Percentiles rank a stretch among this genome's conserved stretches.
Evolutionary conservation across 2,797 vertebrate genomes (phyloP).

Genomic region (Bovichtus variegatus): DNA sequence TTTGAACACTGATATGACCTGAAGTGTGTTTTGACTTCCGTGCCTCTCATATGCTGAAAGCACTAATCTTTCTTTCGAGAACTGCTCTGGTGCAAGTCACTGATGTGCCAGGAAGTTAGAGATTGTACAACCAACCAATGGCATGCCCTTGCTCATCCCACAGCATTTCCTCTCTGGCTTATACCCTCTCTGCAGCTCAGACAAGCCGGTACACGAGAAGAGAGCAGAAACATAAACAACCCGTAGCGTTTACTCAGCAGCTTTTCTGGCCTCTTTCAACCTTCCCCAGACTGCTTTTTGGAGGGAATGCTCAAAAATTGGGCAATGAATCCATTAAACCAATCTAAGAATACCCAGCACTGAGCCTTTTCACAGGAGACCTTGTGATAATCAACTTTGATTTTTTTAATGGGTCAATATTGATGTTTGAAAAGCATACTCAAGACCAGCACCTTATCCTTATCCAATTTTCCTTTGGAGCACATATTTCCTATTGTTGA

Average conservation of each 20-base stretch:
- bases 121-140: constrained; percentile 18
- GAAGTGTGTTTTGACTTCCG: constrained; percentile 19
- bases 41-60: constrained; percentile 13
- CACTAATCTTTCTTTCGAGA: constrained; percentile 40
- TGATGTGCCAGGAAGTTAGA: constrained; percentile 18
- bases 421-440: constrained; percentile 13
- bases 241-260: constrained; percentile 18
- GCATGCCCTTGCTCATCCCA: constrained; percentile 42
- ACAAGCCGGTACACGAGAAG: constrained; percentile 46
- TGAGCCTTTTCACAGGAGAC: neutral
- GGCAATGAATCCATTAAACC: neutral
- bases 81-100: constrained; percentile 36
- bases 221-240: constrained; percentile 46
- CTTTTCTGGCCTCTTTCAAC: neutral
- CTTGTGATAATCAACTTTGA: neutral
- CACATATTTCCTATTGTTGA: neutral
- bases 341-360: neutral
- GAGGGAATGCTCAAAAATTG: neutral
- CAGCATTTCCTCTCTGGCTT: constrained; percentile 52
- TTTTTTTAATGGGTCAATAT: constrained; percentile 22
- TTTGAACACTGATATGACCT: constrained; percentile 47
- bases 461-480: constrained; percentile 6
- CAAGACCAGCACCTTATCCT: neutral
- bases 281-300: neutral
- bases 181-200: constrained; percentile 14